Evolutionary conservation across 92 coral and sea anemone species (phyloP).

Genomic region (Bergia puertoricense): DNA sequence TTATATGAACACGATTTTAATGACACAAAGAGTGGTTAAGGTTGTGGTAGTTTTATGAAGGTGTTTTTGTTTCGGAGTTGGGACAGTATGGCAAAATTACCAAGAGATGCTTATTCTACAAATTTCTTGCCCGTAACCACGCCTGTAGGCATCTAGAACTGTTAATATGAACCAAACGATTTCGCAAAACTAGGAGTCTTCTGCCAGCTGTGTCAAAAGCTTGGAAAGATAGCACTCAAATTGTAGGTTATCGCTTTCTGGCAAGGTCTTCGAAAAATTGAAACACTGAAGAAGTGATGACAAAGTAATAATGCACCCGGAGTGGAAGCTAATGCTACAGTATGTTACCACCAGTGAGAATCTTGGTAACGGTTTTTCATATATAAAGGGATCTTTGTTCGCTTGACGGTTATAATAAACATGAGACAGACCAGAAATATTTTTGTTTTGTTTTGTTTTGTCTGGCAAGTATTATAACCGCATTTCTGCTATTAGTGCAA

Average conservation of each 20-base stretch:
- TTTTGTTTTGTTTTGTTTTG: background rate
- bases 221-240: background rate
- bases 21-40: background rate
- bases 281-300: background rate
- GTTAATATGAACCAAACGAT: background rate
- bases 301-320: background rate
- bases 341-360: background rate
- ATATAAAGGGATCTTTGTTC: background rate
- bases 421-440: background rate
- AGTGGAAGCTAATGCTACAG: no score
- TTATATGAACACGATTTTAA: background rate
- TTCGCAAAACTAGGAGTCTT: background rate
- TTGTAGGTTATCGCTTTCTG: background rate
- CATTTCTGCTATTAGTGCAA: background rate
- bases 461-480: background rate
- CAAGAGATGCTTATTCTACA: background rate
- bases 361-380: no score
- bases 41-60: background rate
- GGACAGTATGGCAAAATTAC: background rate
- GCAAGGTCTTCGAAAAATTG: background rate
- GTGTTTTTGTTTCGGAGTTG: background rate
- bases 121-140: background rate
- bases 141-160: constrained; percentile 6
- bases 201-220: constrained; percentile 4
- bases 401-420: background rate